Conservation (phyloP, 2,797 vertebrate species). For the Chelidonichthys spinosus region DNA sequence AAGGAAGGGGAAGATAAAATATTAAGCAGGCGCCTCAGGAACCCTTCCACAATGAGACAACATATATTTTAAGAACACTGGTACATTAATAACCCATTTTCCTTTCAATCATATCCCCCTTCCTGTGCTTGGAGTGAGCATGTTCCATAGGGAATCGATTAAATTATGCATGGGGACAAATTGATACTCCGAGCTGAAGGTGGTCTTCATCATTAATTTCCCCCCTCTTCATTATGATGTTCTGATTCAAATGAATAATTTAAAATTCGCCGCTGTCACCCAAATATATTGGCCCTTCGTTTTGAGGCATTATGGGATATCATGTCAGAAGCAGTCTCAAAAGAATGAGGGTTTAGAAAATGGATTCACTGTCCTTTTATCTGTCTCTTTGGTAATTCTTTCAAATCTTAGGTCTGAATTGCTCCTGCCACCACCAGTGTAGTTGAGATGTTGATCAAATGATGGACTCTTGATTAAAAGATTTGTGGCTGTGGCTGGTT, state of each 20-base stretch:
- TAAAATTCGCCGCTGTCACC: constrained; percentile 50
- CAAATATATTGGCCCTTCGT: constrained; percentile 32
- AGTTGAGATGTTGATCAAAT: constrained; percentile 25
- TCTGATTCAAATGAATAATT: constrained; percentile 76
- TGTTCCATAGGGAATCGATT: constrained; percentile 62
- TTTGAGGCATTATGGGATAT: constrained; percentile 28
- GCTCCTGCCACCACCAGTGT: not conserved
- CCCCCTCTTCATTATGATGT: constrained; percentile 71
- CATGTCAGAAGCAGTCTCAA: constrained; percentile 5
- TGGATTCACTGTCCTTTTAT: constrained; percentile 17
- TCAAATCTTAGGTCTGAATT: constrained; percentile 49
- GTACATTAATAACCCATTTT: constrained; percentile 57
- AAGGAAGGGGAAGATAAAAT: not conserved
- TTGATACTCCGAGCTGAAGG: constrained; percentile 73
- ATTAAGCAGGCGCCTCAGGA: constrained; percentile 10
- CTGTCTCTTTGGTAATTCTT: constrained; percentile 48
- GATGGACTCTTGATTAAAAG: constrained; percentile 49
- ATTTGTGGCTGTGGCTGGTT: constrained; percentile 13
- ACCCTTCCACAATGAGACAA: constrained; percentile 31
- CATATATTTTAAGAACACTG: constrained; percentile 49
- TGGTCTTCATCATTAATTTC: constrained; percentile 68
- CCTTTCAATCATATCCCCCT: constrained; percentile 42
- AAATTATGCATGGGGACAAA: constrained; percentile 80
- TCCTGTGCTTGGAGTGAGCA: constrained; percentile 36
- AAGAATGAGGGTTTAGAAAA: not conserved